Conservation (phyloP, 2,797 vertebrate species). For the Coendou prehensilis region DNA sequence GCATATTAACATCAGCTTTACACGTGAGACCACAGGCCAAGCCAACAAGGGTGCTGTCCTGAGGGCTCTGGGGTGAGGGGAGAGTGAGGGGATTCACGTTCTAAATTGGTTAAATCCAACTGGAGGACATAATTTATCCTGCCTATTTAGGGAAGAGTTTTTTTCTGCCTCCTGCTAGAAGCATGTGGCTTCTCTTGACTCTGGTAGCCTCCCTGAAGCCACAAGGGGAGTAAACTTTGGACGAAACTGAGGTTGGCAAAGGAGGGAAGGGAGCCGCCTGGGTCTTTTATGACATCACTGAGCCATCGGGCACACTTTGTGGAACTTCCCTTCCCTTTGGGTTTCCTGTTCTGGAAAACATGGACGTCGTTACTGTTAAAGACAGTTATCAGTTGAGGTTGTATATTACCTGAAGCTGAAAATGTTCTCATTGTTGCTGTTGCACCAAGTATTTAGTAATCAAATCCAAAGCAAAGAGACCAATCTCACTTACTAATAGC, state of each 20-base stretch:
- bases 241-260: not conserved
- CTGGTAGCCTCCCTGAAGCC: not conserved
- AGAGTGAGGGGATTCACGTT: not conserved
- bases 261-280: not conserved
- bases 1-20: not conserved
- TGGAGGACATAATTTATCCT: not conserved
- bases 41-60: not conserved
- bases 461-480: slow-evolving; percentile 1
- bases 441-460: not conserved
- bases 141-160: not conserved
- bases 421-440: not conserved
- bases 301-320: not conserved
- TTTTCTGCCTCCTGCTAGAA: not conserved
- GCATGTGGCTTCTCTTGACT: not conserved
- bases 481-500: slow-evolving; percentile 5
- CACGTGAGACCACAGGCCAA: not conserved
- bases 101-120: not conserved
- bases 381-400: not conserved
- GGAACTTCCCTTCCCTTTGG: not conserved
- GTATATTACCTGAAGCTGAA: not conserved
- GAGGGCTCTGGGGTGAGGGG: not conserved
- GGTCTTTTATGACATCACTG: not conserved
- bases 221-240: not conserved
- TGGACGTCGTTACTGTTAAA: not conserved
- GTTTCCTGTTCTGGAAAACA: not conserved